A percentile compares a stretch with the other conserved stretches of the same genome.
phyloP scores from a whole-genome alignment of 2,888 invertebrate genomes.

The Catocala sponsa region DNA sequence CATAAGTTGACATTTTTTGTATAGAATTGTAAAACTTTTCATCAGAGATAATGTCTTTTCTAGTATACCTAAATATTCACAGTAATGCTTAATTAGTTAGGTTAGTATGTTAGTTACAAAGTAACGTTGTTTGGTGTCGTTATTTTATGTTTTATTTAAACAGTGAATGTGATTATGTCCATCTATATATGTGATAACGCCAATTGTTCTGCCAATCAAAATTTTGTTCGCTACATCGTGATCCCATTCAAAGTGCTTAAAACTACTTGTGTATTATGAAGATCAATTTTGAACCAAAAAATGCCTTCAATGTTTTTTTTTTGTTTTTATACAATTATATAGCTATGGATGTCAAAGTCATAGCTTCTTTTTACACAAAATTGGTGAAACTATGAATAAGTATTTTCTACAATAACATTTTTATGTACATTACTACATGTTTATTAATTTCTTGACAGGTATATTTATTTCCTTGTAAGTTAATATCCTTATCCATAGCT shows the following conservation, averaged over 20 bases:
- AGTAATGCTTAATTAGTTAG: slow-evolving; percentile 47
- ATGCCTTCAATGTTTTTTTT: slow-evolving; percentile 40
- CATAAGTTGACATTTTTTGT: too few species aligned
- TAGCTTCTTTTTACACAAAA: slow-evolving; percentile 26
- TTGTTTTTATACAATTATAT: slow-evolving; percentile 30
- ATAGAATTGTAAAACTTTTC: too few species aligned
- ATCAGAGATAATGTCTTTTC: slow-evolving; percentile 48
- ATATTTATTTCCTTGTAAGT: not conserved
- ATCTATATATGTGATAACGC: slow-evolving; percentile 56
- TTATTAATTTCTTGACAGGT: too few species aligned
- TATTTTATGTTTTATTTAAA: slow-evolving; percentile 39
- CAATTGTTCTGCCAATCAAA: slow-evolving; percentile 49
- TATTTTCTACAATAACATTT: not conserved
- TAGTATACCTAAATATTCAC: slow-evolving; percentile 47
- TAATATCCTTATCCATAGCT: slow-evolving; percentile 31
- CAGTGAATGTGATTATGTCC: slow-evolving; percentile 52
- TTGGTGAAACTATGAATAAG: slow-evolving; percentile 40
- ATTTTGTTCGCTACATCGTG: slow-evolving; percentile 59
- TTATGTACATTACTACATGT: too few species aligned
- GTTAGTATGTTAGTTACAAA: slow-evolving; percentile 51
- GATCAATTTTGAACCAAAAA: slow-evolving; percentile 31
- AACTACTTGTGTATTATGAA: slow-evolving; percentile 55
- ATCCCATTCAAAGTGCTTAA: slow-evolving; percentile 61
- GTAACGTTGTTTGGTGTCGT: slow-evolving; percentile 40
- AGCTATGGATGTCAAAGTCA: slow-evolving; percentile 37